Percentiles rank a stretch among this genome's conserved stretches.
These are phyloP conservation scores for Chelon labrosus DNA, from an alignment of 2,797 vertebrate genomes.

Conservation along the genomic window DNA sequence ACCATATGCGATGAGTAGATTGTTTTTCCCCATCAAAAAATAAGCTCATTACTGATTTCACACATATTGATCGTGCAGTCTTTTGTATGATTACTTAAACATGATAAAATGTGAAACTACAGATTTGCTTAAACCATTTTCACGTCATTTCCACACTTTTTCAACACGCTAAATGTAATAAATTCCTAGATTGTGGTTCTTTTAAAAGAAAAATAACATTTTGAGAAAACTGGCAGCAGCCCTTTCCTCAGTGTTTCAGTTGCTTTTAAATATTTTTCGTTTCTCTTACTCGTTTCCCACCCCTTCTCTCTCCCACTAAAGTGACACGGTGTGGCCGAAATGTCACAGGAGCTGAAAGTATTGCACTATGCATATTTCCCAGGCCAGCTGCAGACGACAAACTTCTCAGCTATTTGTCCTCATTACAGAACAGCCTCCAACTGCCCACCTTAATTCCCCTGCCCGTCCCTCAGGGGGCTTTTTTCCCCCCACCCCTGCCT, in stretches of 20 bases:
- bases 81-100: not conserved
- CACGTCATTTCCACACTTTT: not conserved
- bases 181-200: not conserved
- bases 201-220: not conserved
- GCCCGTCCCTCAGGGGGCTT: constrained; percentile 66
- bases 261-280: constrained; percentile 8
- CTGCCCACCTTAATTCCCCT: constrained; percentile 71
- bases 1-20: not conserved
- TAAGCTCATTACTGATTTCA: constrained; percentile 1
- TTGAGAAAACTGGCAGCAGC: not conserved
- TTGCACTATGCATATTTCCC: constrained; percentile 60
- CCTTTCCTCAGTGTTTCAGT: not conserved
- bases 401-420: constrained; percentile 76
- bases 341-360: constrained; percentile 55
- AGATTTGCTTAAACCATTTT: not conserved
- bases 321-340: constrained; percentile 40
- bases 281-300: constrained; percentile 3
- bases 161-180: not conserved
- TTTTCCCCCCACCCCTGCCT: constrained; percentile 53
- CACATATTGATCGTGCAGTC: not conserved
- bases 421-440: constrained; percentile 74
- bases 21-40: not conserved
- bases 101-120: not conserved
- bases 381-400: constrained; percentile 55
- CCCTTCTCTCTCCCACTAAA: constrained; percentile 1